Evolutionary conservation across 2,888 invertebrate genomes (phyloP).

Genomic region (Ariolimax columbianus): DNA sequence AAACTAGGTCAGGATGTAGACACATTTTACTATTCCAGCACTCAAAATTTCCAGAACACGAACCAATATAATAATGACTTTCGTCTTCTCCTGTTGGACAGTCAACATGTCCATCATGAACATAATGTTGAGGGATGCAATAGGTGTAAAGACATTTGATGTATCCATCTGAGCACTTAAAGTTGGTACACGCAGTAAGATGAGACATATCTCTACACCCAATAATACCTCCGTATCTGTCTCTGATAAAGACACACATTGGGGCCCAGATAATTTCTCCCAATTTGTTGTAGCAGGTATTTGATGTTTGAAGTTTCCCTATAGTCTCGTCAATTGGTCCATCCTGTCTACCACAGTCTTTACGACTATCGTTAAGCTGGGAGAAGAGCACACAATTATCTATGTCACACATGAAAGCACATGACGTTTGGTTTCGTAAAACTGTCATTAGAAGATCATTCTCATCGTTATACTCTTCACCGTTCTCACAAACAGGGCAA

Average conservation of each 20-base stretch:
- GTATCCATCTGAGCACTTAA: slow-evolving; percentile 7
- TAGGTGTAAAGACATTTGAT: slow-evolving; percentile 13
- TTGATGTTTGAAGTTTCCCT: background rate
- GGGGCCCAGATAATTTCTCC: background rate
- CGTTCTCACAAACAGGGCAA: background rate
- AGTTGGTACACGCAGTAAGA: slow-evolving; percentile 6
- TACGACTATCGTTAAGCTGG: background rate
- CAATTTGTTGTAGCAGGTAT: background rate
- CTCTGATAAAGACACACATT: background rate
- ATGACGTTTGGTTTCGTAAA: background rate
- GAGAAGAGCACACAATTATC: background rate
- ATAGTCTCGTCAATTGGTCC: background rate
- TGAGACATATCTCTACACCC: slow-evolving; percentile 28
- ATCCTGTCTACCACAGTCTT: background rate
- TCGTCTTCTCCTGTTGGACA: slow-evolving; percentile 30
- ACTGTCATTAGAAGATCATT: background rate
- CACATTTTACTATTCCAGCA: slow-evolving; percentile 24
- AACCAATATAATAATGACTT: too few species aligned
- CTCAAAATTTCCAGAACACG: slow-evolving; percentile 2
- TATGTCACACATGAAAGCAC: slow-evolving; percentile 31
- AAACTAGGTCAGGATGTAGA: slow-evolving; percentile 39
- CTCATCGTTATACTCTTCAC: background rate
- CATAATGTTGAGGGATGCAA: slow-evolving; percentile 34
- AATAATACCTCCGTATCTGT: background rate
- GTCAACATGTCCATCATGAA: background rate